Evolutionary conservation across 2,113 vertebrate species (phyloP).

Genomic region (Microcebus ravelobensis): DNA sequence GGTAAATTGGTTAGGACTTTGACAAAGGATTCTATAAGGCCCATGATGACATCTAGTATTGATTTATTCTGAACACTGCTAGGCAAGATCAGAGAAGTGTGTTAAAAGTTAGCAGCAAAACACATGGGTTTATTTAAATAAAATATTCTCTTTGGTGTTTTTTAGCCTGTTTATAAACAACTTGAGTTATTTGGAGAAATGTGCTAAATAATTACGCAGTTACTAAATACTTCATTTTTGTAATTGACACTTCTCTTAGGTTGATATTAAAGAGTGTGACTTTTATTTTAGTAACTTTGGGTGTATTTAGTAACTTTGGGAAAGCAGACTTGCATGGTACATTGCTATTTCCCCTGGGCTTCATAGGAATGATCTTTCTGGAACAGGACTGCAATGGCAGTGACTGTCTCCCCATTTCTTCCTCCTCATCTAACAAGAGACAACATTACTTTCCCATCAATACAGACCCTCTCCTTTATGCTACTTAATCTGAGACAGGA

Average conservation of each 20-base stretch:
- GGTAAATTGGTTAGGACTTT: background rate
- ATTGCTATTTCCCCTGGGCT: background rate
- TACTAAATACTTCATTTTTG: constrained; percentile 40
- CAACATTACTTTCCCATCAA: background rate
- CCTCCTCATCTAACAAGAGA: background rate
- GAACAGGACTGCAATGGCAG: fast-evolving
- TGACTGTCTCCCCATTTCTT: background rate
- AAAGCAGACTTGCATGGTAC: background rate
- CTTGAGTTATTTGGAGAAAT: constrained; percentile 48
- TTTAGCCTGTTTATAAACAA: constrained; percentile 59
- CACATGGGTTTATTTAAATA: constrained; percentile 19
- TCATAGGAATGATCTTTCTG: no score
- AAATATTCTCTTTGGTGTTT: constrained; percentile 30
- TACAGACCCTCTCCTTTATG: background rate
- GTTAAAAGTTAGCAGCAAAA: constrained; percentile 22
- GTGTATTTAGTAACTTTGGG: no score
- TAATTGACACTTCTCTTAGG: constrained; percentile 17
- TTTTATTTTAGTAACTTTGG: background rate
- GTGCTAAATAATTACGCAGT: constrained; percentile 52
- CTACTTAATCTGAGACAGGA: constrained; percentile 21
- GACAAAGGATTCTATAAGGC: background rate
- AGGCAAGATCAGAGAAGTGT: background rate
- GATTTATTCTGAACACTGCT: background rate
- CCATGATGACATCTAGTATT: background rate
- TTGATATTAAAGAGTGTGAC: background rate